Evolutionary conservation across 2,797 vertebrate species (phyloP).

Genomic region (Chromis chromis): DNA sequence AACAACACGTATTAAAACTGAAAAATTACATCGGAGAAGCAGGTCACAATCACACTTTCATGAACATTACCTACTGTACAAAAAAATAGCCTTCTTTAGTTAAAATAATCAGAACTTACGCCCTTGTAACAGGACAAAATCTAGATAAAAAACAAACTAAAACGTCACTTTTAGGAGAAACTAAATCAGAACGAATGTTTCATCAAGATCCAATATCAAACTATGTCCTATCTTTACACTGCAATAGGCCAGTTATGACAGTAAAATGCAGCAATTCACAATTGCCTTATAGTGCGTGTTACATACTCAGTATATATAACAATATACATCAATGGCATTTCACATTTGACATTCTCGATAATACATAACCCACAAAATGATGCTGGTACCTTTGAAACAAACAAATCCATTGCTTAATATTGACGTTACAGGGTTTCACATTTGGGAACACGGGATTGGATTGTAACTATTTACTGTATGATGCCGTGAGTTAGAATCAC

Average conservation of each 20-base stretch:
- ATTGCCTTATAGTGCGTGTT: slow-evolving; percentile 64
- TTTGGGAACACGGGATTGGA: slow-evolving; percentile 5
- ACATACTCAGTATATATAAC: slow-evolving; percentile 78
- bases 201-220: slow-evolving; percentile 45
- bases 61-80: slow-evolving; percentile 24
- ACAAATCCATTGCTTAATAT: slow-evolving; percentile 1
- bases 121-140: slow-evolving; percentile 40
- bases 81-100: slow-evolving; percentile 48
- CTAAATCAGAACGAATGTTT: slow-evolving; percentile 19
- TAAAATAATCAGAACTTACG: slow-evolving; percentile 20
- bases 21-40: slow-evolving; percentile 38
- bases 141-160: slow-evolving; percentile 26
- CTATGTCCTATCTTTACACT: slow-evolving; percentile 49
- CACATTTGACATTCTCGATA: slow-evolving; percentile 74
- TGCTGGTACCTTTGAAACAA: slow-evolving; percentile 61
- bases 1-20: slow-evolving; percentile 41
- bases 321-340: slow-evolving; percentile 74
- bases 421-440: slow-evolving; percentile 52
- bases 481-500: not conserved
- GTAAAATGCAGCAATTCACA: slow-evolving; percentile 76
- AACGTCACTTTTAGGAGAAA: slow-evolving; percentile 38
- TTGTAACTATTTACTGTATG: slow-evolving; percentile 1
- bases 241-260: slow-evolving; percentile 58
- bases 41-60: slow-evolving; percentile 41
- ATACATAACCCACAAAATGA: slow-evolving; percentile 71